Conservation (phyloP, 2,113 vertebrate genomes). For the Actinemys pallida region DNA sequence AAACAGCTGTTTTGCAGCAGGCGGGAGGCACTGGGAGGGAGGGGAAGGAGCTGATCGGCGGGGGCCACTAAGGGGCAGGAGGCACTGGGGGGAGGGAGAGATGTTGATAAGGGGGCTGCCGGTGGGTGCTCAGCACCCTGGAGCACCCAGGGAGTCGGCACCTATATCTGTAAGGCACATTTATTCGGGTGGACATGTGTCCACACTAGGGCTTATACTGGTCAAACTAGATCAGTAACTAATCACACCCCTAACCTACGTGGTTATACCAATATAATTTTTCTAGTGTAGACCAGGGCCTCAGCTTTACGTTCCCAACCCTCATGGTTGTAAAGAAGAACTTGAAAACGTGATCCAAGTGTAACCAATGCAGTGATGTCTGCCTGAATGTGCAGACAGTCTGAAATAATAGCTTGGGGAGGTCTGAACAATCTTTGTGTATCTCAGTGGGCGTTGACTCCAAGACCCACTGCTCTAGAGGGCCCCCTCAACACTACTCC, state of each 20-base stretch:
- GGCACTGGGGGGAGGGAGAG: no score
- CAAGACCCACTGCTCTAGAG: not conserved
- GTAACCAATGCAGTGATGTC: not conserved
- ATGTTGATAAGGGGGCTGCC: no score
- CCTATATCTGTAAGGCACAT: not conserved
- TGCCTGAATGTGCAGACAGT: not conserved
- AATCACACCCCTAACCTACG: not conserved
- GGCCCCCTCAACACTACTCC: not conserved
- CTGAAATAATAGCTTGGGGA: not conserved
- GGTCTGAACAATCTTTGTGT: rapidly evolving
- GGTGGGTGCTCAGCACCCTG: no score
- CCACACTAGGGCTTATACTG: no score
- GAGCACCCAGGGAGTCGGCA: no score
- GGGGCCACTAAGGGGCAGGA: no score
- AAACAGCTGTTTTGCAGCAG: no score
- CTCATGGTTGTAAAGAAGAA: not conserved
- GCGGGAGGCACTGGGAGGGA: no score
- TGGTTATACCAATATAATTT: not conserved
- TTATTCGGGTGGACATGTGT: not conserved
- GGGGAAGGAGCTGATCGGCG: no score
- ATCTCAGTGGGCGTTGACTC: not conserved
- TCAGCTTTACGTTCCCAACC: not conserved
- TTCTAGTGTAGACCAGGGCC: not conserved
- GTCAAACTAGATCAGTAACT: not conserved
- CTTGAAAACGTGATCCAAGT: not conserved